Evolutionary conservation across 2,797 vertebrate species (phyloP), one percentile per base, ranked within the genome.

Genomic region (Cirrhinus mrigala): DNA sequence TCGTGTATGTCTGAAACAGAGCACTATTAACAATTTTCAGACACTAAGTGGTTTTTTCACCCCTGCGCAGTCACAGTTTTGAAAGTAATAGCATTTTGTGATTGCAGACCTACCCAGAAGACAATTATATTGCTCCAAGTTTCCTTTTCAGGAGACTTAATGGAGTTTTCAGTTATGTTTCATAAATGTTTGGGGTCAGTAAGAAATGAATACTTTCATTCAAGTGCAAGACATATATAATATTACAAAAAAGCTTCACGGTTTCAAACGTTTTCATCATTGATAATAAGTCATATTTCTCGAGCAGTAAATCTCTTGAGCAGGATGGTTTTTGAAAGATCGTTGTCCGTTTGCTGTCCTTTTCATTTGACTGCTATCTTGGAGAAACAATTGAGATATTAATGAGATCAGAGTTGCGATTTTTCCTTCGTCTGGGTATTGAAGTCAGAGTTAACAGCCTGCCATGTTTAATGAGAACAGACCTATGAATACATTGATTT

Each of bases 401-500:
- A 74, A 82, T 82, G 27, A 68, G 8, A 82, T 73, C 54, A 22
- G 16, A 73, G 82, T 46, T 29, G 18, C 60, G 10, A 73, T 81
- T 73, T 70, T 48, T 37, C 85, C 75, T 87, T 85, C 24, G 46
- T 81, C 62, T 80, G 76, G 90, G 89, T 92, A 87, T 85, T 79
- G 70, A 87, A 69, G 77, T 79, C 87, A 74, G 83, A 92, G 92
- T 94, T 94, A 94, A 94, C 92, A 92, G 91, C 88, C 92, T 91
- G 88, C 89, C 86, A 80, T 85, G 86, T 86, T 90, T 94, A 95
- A 95, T 92, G 92, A 95, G 92, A 90, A 92, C 91, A 90, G 90
- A 90, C 92, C 92, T 93, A 95, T 94, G 95, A 94, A 94, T 93
- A 93, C 92, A 94, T 94, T 75, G 91, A 95, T 96, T 95, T 95